phyloP scores from a whole-genome alignment of 2,888 invertebrate genomes.

The Drosophila glabriapex region DNA sequence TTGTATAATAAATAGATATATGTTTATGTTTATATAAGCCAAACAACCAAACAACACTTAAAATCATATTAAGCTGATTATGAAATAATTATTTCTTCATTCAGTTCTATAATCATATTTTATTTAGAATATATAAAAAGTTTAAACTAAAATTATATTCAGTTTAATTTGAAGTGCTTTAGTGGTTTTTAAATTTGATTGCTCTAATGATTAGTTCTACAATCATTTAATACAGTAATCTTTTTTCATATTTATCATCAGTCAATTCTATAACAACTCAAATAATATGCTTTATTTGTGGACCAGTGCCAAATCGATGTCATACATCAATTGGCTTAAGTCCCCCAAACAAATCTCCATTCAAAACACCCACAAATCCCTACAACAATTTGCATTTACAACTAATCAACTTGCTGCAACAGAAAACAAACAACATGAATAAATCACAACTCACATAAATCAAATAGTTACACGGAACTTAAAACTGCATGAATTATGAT shows the following conservation, averaged over 20 bases:
- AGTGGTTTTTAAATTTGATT: background rate
- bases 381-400: constrained; percentile 12
- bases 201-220: background rate
- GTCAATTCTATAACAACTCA: background rate
- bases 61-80: background rate
- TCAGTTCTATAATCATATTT: background rate
- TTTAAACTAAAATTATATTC: background rate
- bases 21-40: too few species aligned
- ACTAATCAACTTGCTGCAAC: constrained; percentile 20
- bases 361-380: background rate
- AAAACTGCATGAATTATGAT: constrained; percentile 24
- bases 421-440: constrained; percentile 8
- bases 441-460: constrained; percentile 11
- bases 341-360: background rate
- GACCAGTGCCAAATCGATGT: background rate
- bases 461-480: constrained; percentile 37
- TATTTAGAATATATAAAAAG: background rate
- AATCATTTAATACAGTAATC: background rate
- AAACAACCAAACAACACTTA: background rate
- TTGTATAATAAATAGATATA: background rate
- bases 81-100: background rate
- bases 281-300: background rate
- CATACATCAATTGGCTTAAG: background rate
- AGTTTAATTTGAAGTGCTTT: background rate
- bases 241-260: background rate